phyloP scores from a whole-genome alignment of 2,797 vertebrate genomes.

The Remorina albescens region DNA sequence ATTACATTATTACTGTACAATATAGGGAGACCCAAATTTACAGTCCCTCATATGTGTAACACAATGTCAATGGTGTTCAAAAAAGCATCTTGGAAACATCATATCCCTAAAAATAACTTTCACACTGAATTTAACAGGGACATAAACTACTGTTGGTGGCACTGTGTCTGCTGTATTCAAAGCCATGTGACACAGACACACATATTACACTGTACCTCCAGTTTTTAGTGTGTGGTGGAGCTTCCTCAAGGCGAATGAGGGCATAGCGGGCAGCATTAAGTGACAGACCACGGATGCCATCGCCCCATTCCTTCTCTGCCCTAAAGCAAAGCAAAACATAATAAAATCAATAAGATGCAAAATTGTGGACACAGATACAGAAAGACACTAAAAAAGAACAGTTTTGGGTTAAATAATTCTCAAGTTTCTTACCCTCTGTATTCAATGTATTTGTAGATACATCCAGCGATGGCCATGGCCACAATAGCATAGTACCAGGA shows the following conservation, averaged over 20 bases:
- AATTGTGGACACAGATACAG: not conserved
- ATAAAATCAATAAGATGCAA: slow-evolving; percentile 4
- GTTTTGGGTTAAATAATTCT: no score
- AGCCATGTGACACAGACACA: no score
- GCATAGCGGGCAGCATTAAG: slow-evolving; percentile 95
- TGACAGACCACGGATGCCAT: slow-evolving; percentile 94
- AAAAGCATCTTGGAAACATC: not conserved
- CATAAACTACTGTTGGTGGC: no score
- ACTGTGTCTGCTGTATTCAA: slow-evolving; percentile 18
- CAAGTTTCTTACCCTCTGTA: slow-evolving; percentile 91
- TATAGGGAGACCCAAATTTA: not conserved
- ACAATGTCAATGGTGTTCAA: not conserved
- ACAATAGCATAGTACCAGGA: slow-evolving; percentile 97
- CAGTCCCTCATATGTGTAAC: not conserved
- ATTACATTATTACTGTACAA: not conserved
- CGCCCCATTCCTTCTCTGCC: slow-evolving; percentile 98
- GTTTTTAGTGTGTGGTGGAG: slow-evolving; percentile 96
- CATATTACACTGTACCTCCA: slow-evolving; percentile 88
- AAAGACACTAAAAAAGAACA: not conserved
- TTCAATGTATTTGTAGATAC: slow-evolving; percentile 99
- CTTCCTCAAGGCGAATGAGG: slow-evolving; percentile 92
- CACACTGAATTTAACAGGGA: not conserved
- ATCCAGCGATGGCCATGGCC: slow-evolving; percentile 93
- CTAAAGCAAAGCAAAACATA: slow-evolving; percentile 69
- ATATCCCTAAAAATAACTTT: not conserved